Conservation (phyloP, 2,113 vertebrate species). For the Lepus timidus region DNA sequence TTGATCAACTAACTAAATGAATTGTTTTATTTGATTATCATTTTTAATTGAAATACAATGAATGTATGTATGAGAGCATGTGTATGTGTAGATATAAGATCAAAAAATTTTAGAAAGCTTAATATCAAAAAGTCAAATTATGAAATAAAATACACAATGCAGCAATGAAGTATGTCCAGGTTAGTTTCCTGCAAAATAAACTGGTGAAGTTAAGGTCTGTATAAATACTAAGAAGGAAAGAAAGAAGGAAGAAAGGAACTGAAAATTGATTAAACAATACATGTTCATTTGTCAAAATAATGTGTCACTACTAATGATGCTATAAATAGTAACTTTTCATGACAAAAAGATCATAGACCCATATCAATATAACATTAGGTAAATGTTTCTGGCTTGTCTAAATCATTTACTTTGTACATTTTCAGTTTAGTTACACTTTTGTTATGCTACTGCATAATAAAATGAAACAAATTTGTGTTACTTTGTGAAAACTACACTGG, state of each 20-base stretch:
- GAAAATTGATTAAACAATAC: neutral
- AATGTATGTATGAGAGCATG: neutral
- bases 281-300: neutral
- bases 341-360: neutral
- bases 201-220: neutral
- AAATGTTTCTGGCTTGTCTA: neutral
- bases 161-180: neutral
- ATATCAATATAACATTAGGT: neutral
- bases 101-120: slow-evolving; percentile 8
- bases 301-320: neutral
- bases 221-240: neutral
- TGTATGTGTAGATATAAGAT: neutral
- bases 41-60: slow-evolving; percentile 1
- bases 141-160: neutral
- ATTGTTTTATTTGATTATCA: neutral
- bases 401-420: slow-evolving; percentile 29
- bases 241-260: neutral
- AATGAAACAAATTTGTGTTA: slow-evolving; percentile 8
- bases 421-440: neutral
- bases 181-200: neutral
- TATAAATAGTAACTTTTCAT: slow-evolving; percentile 25
- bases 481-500: slow-evolving; percentile 21
- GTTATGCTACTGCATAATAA: neutral
- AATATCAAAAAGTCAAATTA: slow-evolving; percentile 26
- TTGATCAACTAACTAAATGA: neutral